phyloP scores from a whole-genome alignment of 2,888 invertebrate genomes.

The Meandrusa payeni region DNA sequence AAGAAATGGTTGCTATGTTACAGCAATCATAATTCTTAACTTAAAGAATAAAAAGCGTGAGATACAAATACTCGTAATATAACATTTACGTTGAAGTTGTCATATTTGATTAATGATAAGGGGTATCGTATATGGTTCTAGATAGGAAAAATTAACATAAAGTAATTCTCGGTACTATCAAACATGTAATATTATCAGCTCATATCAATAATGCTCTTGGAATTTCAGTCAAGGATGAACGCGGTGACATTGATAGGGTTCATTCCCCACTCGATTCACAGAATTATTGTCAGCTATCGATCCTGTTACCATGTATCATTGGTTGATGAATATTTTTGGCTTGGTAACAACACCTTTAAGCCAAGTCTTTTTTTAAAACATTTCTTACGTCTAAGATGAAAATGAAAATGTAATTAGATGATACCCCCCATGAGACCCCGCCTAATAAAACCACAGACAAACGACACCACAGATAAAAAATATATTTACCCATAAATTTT shows the following conservation, averaged over 20 bases:
- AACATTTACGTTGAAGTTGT: constrained; percentile 5
- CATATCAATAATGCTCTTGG: constrained; percentile 26
- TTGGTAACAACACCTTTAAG: too few relatives aligned
- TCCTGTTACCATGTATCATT: constrained; percentile 25
- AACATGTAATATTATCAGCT: constrained; percentile 15
- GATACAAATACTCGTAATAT: constrained; percentile 5
- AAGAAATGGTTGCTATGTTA: too few relatives aligned
- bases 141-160: constrained; percentile 17
- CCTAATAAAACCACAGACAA: too few relatives aligned
- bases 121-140: constrained; percentile 6
- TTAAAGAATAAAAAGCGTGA: constrained; percentile 13
- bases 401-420: too few relatives aligned
- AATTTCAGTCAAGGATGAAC: constrained; percentile 28
- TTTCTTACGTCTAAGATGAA: too few relatives aligned
- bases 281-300: constrained; percentile 30
- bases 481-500: too few relatives aligned
- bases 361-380: too few relatives aligned
- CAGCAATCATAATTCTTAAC: too few relatives aligned
- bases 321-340: too few relatives aligned
- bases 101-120: constrained; percentile 11
- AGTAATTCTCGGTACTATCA: constrained; percentile 20
- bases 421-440: too few relatives aligned
- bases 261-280: constrained; percentile 29
- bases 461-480: too few relatives aligned
- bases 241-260: constrained; percentile 29